Percentiles rank a stretch among this genome's conserved stretches.
Evolutionary conservation across 1,140 invertebrate genomes (phyloP).

Genomic region (Zaprionus africanus): DNA sequence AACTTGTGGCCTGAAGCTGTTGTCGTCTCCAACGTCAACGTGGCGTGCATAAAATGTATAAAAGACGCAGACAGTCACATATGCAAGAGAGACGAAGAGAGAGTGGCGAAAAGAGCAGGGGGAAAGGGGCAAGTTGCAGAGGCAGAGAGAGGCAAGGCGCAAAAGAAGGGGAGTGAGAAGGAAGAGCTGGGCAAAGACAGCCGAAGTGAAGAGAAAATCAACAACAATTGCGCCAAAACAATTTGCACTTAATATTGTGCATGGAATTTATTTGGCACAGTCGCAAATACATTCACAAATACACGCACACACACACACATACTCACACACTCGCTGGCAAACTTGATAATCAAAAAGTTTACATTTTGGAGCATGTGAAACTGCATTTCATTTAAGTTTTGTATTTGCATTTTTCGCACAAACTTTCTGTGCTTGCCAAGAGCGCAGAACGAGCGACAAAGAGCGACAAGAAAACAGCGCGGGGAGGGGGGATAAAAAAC

Average conservation of each 20-base stretch:
- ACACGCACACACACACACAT: slow-evolving; percentile 28
- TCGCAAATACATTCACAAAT: slow-evolving; percentile 37
- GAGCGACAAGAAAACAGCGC: slow-evolving; percentile 10
- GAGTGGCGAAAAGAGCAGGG: background rate
- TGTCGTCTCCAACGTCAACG: slow-evolving; percentile 32
- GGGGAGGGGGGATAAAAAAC: slow-evolving; percentile 12
- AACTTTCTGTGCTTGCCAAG: slow-evolving; percentile 43
- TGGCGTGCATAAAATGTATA: slow-evolving; percentile 71
- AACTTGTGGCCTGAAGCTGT: slow-evolving; percentile 43
- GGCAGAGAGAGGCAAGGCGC: background rate
- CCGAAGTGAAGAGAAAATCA: slow-evolving; percentile 13
- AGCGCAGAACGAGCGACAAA: slow-evolving; percentile 12
- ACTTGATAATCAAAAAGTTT: slow-evolving; percentile 75
- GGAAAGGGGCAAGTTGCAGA: background rate
- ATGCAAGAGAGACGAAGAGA: background rate
- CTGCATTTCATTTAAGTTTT: slow-evolving; percentile 73
- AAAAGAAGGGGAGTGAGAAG: background rate
- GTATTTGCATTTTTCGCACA: slow-evolving; percentile 61
- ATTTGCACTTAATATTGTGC: slow-evolving; percentile 78
- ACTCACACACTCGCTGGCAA: slow-evolving; percentile 3
- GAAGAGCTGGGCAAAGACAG: slow-evolving; percentile 2
- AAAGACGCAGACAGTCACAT: slow-evolving; percentile 35
- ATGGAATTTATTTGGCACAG: slow-evolving; percentile 63
- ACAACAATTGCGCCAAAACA: slow-evolving; percentile 73
- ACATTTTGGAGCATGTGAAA: slow-evolving; percentile 51